phyloP scores from a whole-genome alignment of 2,797 vertebrate genomes.

The Onychomys arenicola region DNA sequence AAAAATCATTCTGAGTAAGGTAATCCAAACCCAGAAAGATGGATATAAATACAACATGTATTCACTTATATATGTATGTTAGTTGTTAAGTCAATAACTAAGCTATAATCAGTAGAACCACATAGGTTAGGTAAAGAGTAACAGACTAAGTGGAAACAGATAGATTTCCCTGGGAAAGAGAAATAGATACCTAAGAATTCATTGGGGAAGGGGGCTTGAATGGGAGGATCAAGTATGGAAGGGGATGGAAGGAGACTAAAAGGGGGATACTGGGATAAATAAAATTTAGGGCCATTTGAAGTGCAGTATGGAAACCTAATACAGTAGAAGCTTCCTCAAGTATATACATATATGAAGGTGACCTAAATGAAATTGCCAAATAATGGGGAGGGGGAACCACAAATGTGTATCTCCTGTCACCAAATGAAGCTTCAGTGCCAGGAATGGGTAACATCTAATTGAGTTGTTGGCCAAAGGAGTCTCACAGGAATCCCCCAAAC shows the following conservation, averaged over 20 bases:
- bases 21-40: neutral
- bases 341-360: neutral
- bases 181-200: neutral
- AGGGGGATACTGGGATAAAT: neutral
- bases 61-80: neutral
- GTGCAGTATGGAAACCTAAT: neutral
- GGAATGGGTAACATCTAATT: neutral
- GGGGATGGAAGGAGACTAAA: neutral
- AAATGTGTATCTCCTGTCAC: neutral
- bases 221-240: neutral
- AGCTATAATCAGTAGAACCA: neutral
- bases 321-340: neutral
- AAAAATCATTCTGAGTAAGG: neutral
- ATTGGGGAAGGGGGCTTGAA: neutral
- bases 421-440: neutral
- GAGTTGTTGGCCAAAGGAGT: neutral
- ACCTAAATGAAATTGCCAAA: neutral
- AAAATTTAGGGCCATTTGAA: neutral
- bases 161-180: neutral
- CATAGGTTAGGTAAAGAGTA: too few relatives aligned
- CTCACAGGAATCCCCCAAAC: neutral
- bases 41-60: neutral
- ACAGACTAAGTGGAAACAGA: neutral
- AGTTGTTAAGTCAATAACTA: neutral
- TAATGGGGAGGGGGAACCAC: neutral